Conservation (phyloP, 2,113 vertebrate genomes). For the Sylvietta virens region DNA sequence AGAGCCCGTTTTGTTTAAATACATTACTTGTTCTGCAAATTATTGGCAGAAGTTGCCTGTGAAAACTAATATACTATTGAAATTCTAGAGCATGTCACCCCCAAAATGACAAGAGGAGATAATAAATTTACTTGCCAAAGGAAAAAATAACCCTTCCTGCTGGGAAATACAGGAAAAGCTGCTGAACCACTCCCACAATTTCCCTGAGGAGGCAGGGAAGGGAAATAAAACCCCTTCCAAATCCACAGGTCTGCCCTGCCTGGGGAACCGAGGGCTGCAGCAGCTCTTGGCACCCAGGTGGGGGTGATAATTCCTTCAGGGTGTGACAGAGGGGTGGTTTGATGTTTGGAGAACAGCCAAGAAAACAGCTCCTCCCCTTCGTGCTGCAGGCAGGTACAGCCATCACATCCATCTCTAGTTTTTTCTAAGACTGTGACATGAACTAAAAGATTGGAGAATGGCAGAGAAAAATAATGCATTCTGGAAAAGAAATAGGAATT, state of each 20-base stretch:
- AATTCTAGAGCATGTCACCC: not conserved
- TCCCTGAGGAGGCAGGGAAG: not conserved
- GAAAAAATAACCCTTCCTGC: not conserved
- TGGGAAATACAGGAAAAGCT: not conserved
- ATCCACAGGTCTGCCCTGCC: not conserved
- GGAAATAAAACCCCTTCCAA: not conserved
- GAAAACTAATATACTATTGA: not conserved
- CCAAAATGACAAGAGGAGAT: not conserved
- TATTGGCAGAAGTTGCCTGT: not conserved
- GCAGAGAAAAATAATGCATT: not conserved
- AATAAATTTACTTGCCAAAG: not conserved
- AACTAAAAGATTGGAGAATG: not conserved
- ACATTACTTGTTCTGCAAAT: not conserved
- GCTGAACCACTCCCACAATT: not conserved
- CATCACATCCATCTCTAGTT: not conserved
- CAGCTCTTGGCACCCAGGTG: not conserved
- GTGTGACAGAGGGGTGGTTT: not conserved
- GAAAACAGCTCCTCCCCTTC: not conserved
- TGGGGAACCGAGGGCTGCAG: not conserved
- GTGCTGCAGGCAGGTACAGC: not conserved
- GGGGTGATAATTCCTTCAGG: too few species aligned
- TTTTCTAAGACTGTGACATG: not conserved
- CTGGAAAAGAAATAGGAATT: not conserved
- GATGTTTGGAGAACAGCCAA: not conserved
- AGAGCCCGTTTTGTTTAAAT: not conserved